phyloP scores from a whole-genome alignment of 2,797 vertebrate genomes.

The Orientallactaga sibirica region DNA sequence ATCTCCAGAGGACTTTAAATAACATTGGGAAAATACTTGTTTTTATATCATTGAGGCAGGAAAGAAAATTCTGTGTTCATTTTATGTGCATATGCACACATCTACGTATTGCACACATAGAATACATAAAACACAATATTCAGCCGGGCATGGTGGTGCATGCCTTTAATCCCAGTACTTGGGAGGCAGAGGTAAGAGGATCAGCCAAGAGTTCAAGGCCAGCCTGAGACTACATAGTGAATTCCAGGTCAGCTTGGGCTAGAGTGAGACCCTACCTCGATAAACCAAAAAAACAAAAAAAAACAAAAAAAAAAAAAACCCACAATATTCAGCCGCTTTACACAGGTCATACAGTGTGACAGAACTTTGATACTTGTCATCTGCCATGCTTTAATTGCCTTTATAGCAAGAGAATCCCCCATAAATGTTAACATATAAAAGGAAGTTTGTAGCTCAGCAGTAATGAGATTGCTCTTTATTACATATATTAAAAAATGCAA shows the following conservation, averaged over 20 bases:
- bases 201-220: too few species aligned
- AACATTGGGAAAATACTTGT: slow-evolving; percentile 6
- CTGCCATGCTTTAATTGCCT: background rate
- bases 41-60: slow-evolving; percentile 29
- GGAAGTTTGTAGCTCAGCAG: background rate
- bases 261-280: too few species aligned
- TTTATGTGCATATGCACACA: background rate
- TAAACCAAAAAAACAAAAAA: too few species aligned
- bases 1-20: slow-evolving; percentile 26
- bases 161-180: too few species aligned
- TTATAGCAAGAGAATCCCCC: background rate
- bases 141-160: too few species aligned
- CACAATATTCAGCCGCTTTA: background rate
- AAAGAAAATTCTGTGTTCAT: background rate
- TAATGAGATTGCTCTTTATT: background rate
- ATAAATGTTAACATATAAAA: slow-evolving; percentile 43
- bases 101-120: background rate
- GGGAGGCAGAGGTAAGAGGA: too few species aligned
- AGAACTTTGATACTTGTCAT: background rate
- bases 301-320: too few species aligned
- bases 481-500: background rate
- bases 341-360: background rate
- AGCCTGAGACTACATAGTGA: too few species aligned
- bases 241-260: too few species aligned
- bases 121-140: background rate